Conservation (phyloP, 2,113 vertebrate genomes). For the Leptobrachium leishanense region DNA sequence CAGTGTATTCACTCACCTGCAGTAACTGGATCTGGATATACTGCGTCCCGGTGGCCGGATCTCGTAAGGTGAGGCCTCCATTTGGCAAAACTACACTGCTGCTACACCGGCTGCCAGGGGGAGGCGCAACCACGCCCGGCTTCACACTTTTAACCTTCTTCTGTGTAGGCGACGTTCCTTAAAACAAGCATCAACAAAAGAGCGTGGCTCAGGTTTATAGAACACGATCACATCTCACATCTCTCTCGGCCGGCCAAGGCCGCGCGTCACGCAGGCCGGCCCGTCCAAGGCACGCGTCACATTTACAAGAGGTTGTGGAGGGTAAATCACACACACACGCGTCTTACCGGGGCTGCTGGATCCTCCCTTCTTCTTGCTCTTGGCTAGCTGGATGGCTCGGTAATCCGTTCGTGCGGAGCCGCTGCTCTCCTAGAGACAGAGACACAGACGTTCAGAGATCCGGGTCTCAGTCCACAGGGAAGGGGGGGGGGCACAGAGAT, state of each 20-base stretch:
- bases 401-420: slow-evolving; percentile 95
- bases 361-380: slow-evolving; percentile 85
- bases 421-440: slow-evolving; percentile 77
- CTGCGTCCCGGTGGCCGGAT: slow-evolving; percentile 76
- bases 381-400: slow-evolving; percentile 91
- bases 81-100: slow-evolving; percentile 68
- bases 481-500: no score
- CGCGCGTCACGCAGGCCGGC: no score
- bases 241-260: no score
- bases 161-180: slow-evolving; percentile 55
- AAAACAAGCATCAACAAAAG: neutral
- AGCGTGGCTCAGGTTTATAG: no score
- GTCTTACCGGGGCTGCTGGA: slow-evolving; percentile 71
- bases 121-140: slow-evolving; percentile 52
- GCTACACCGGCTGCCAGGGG: slow-evolving; percentile 62
- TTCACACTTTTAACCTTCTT: slow-evolving; percentile 74
- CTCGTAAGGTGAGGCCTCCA: slow-evolving; percentile 73
- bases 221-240: no score
- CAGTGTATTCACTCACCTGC: slow-evolving; percentile 75
- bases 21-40: slow-evolving; percentile 89
- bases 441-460: neutral
- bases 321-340: no score
- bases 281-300: no score
- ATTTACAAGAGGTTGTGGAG: no score
- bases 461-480: no score